phyloP scores from a whole-genome alignment of 2,888 invertebrate genomes.

The Pseudanteris insignis region DNA sequence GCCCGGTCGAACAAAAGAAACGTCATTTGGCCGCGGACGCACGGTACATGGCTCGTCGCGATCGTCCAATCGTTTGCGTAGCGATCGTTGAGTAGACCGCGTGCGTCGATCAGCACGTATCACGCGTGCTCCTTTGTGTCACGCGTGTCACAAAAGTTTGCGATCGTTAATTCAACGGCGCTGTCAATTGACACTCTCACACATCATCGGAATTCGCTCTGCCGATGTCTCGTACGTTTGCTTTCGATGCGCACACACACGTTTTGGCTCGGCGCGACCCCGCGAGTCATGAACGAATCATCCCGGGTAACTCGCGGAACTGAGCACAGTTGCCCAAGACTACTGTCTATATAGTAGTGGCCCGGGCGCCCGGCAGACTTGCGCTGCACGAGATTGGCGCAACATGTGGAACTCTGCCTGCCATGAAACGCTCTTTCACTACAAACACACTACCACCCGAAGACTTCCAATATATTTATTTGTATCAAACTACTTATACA shows the following conservation, averaged over 20 bases:
- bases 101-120: too few relatives aligned
- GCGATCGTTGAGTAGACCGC: too few relatives aligned
- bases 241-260: not conserved
- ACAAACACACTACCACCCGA: constrained; percentile 32
- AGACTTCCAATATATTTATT: constrained; percentile 35
- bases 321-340: constrained; percentile 40
- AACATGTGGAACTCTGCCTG: constrained; percentile 63
- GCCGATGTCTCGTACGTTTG: not conserved
- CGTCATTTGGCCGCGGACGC: too few relatives aligned
- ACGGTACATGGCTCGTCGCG: too few relatives aligned
- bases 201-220: too few relatives aligned
- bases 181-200: constrained; percentile 24
- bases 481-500: too few relatives aligned
- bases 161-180: constrained; percentile 8
- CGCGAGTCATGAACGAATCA: constrained; percentile 35
- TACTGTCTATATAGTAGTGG: constrained; percentile 49
- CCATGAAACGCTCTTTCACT: constrained; percentile 48
- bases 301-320: constrained; percentile 45
- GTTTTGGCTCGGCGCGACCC: constrained; percentile 12
- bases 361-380: constrained; percentile 65
- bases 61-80: too few relatives aligned
- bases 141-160: constrained; percentile 20
- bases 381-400: constrained; percentile 64
- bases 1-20: too few relatives aligned
- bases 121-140: too few relatives aligned